These are phyloP conservation scores for Adrianichthys oophorus DNA, from an alignment of 2,797 vertebrate species.

Conservation along the genomic window DNA sequence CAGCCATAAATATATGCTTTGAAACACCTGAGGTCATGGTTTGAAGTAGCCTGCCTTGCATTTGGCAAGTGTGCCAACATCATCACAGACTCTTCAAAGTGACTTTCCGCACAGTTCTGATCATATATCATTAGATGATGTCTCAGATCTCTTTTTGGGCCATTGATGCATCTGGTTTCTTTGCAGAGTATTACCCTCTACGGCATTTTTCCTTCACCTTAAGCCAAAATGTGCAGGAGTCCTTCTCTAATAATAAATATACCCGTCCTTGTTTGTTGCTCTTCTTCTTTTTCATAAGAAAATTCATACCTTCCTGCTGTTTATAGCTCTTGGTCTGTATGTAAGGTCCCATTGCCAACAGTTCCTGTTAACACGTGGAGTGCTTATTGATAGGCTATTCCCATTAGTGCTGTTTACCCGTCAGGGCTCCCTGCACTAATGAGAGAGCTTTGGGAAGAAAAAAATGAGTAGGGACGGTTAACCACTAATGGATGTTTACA, in stretches of 20 bases:
- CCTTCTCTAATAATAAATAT: slow-evolving; percentile 57
- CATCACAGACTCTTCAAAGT: slow-evolving; percentile 49
- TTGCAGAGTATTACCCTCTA: slow-evolving; percentile 18
- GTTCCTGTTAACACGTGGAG: slow-evolving; percentile 83
- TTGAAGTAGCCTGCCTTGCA: slow-evolving; percentile 29
- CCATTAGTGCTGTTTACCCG: slow-evolving; percentile 93
- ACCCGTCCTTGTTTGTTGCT: slow-evolving; percentile 69
- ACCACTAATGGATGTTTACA: slow-evolving; percentile 93
- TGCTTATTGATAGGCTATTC: slow-evolving; percentile 92
- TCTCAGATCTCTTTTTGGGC: slow-evolving; percentile 37
- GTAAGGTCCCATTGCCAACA: slow-evolving; percentile 60
- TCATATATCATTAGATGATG: slow-evolving; percentile 35
- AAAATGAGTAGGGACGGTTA: slow-evolving; percentile 87
- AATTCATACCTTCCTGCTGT: slow-evolving; percentile 46
- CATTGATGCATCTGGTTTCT: slow-evolving; percentile 18
- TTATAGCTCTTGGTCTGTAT: slow-evolving; percentile 45
- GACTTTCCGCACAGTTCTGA: slow-evolving; percentile 42
- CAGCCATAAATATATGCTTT: slow-evolving; percentile 26
- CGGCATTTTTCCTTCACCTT: slow-evolving; percentile 7
- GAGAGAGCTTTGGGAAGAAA: slow-evolving; percentile 90
- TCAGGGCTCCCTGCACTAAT: slow-evolving; percentile 89
- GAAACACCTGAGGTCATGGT: slow-evolving; percentile 51
- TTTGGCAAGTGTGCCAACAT: slow-evolving; percentile 21
- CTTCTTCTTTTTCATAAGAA: slow-evolving; percentile 64
- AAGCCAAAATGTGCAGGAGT: slow-evolving; percentile 21